Evolutionary conservation across 2,888 invertebrate genomes (phyloP), one percentile per base, ranked within the genome.

Genomic region (Dasysyrphus albostriatus): DNA sequence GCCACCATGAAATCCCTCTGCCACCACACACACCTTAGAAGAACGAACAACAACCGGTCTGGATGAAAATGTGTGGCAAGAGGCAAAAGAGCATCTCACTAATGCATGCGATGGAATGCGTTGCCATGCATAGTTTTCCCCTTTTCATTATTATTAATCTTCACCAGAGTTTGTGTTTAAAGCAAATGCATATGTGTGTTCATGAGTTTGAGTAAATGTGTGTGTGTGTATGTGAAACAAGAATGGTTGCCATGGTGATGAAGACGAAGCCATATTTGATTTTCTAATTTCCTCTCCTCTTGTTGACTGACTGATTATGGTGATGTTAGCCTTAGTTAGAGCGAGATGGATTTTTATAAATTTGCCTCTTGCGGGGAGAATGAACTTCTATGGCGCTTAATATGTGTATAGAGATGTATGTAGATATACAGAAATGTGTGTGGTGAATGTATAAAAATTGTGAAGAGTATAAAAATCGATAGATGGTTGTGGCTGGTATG

Each of bases 241-340:
- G 79, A 88, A 83, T 88, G 88, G 88, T 88, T 88, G 88, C 88
- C 79, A 88, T 88, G 82, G 88, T 80, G 79, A 88, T 75, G 83
- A 80, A 83, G 73, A 76, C 83, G 88, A 83, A 88, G 82, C 88
- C 88, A 88, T 88, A 69, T 88, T 88, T 88, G 88, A 88, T 83
- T 88, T 88, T 83, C 83, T 83, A 83, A 83, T 83, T 76, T 80
- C 79, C 73, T 75, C 73, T 83, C 78, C 67, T 70, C 81, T 74
- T 61, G 80, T 14, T 77, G 49, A 61, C 69, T 39, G 70, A 78
- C 51, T 74, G 77, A 77, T 42, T 77, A 58, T 67, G 34, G 34
- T 54, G 54, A 58, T 42, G 32, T 61, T 42, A 14, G 12, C 0
- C 39, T 42, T 44, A 34, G 81, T 59, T 32, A 85, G 69, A 85